Conservation (phyloP, 2,113 vertebrate species). For the Chunga burmeisteri region DNA sequence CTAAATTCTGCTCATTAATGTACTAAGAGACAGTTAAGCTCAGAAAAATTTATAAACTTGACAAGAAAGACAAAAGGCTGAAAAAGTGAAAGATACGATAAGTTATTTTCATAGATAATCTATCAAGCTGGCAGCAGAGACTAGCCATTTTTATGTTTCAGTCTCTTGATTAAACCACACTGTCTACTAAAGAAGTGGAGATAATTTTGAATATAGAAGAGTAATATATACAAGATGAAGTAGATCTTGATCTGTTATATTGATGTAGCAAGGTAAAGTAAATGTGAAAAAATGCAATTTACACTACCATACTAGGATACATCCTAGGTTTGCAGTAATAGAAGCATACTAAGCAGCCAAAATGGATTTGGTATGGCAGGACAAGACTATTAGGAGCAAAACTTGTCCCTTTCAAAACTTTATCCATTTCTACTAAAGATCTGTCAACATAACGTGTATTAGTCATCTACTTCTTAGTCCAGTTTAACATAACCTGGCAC, state of each 20-base stretch:
- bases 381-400: background rate
- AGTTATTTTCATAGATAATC: background rate
- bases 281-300: background rate
- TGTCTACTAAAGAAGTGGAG: background rate
- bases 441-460: background rate
- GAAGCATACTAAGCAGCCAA: background rate
- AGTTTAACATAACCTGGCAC: background rate
- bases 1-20: background rate
- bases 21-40: background rate
- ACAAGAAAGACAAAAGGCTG: background rate
- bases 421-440: background rate
- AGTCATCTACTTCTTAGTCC: background rate
- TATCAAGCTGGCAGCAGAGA: background rate
- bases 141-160: background rate
- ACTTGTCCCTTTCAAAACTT: background rate
- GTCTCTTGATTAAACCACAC: background rate
- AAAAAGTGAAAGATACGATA: background rate
- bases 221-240: background rate
- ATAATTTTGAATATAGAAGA: background rate
- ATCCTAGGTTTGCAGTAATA: background rate
- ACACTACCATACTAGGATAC: background rate
- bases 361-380: background rate
- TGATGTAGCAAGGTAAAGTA: background rate
- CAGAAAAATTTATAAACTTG: background rate
- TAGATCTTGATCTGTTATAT: background rate